Conservation (phyloP, 2,797 vertebrate genomes). For the Oceanodroma leucorhoa region DNA sequence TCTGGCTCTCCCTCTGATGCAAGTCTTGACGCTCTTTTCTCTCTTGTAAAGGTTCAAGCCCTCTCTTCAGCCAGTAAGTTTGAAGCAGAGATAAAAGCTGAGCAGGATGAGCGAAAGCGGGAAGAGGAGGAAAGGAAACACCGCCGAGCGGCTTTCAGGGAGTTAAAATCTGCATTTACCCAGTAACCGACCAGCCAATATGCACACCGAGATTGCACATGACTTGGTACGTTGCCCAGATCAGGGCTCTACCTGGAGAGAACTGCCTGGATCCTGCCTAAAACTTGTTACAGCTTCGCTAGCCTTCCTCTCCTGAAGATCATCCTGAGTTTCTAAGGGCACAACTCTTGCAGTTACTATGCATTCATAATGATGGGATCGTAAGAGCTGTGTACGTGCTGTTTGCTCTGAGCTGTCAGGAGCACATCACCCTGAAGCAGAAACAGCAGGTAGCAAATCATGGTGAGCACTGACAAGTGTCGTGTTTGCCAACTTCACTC, state of each 20-base stretch:
- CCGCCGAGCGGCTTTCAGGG: conserved; percentile 90
- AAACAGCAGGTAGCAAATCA: conserved; percentile 21
- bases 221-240: conserved; percentile 41
- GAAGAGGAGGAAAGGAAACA: conserved; percentile 86
- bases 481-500: background rate
- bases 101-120: conserved; percentile 88
- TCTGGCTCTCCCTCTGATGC: background rate
- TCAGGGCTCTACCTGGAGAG: conserved; percentile 22
- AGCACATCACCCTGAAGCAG: background rate
- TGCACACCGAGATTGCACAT: conserved; percentile 12
- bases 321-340: background rate
- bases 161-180: conserved; percentile 89
- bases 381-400: background rate
- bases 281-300: background rate
- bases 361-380: background rate
- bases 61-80: conserved; percentile 88
- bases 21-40: background rate
- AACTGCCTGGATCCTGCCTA: conserved; percentile 37
- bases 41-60: conserved; percentile 82
- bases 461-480: background rate
- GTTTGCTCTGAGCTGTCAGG: background rate
- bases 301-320: conserved; percentile 11
- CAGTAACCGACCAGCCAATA: conserved; percentile 43
- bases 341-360: conserved; percentile 7
- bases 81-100: conserved; percentile 92